Evolutionary conservation across 2,888 invertebrate species (phyloP), one percentile per base, ranked within the genome.

Genomic region (Camponotus fellah): DNA sequence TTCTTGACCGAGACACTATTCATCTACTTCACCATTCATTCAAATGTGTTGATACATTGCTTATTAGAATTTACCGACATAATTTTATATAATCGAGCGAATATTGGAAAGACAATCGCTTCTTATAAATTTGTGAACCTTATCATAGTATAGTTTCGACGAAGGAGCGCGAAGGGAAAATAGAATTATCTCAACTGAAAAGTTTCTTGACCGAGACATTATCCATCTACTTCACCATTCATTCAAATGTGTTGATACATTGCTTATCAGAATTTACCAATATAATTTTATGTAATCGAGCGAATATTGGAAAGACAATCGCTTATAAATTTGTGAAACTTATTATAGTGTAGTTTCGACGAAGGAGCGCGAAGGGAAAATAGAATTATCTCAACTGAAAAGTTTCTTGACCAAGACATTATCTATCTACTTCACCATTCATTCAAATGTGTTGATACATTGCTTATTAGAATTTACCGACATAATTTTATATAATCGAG

Each of bases 391-490:
- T n/a, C n/a, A n/a, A n/a, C n/a, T n/a, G n/a, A n/a, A n/a, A 69
- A 65, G 76, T 76, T 83, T 65, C 83, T 83, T 82, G 68, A 64
- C 62, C 74, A 80, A 86, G 65, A 76, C 2, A n/a, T 12, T 53
- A 68, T 17, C 53, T 12, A 10, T 17, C 53, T 37, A 56, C 49
- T 76, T 75, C 74, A 46, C 21, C 26, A 17, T 9, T 34, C 37
- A 32, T 14, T 65, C 21, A 58, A 66, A 80, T 77, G 60, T 65
- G 65, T 32, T 68, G 83, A 58, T 46, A 17, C 62, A 58, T 64
- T 75, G 84, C 68, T 84, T 82, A 82, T 82, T 82, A 84, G 76
- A 82, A 64, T 65, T 76, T 82, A 82, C 82, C 69, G 76, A 46
- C 14, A 32, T 66, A 60, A 43, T 40, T 58, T 82, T 82, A 71